Evolutionary conservation across 2,113 vertebrate species (phyloP), one percentile per base, ranked within the genome.

Genomic region (Lates calcarifer): DNA sequence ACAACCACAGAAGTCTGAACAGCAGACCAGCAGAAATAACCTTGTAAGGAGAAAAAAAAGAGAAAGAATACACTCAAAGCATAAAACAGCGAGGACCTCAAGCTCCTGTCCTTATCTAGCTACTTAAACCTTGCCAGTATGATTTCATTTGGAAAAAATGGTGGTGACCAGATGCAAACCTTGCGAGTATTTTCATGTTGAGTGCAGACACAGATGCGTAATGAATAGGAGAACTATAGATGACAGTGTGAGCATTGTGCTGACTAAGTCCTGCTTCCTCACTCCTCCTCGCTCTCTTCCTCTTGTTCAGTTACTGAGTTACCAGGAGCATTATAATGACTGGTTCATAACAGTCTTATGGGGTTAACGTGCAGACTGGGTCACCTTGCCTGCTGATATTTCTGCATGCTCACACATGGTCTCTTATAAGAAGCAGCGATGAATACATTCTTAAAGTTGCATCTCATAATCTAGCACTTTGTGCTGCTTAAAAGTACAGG

Each of bases 141-240:
- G 53, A 56, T 74, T 74, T 57, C 26, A 28, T n/a, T n/a, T n/a
- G 45, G 15, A 13, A 63, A 35, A 55, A 33, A 53, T 10, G 62
- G 29, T 12, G 47, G 66, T 45, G 49, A 71, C 58, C 45, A 49
- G 29, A 62, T 28, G 47, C 22, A 63, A 6, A 74, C 69, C 37
- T 39, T 39, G 9, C 31, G 53, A 51, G 64, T 49, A 26, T 77
- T 28, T 66, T 77, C 22, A 37, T 62, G 43, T 20, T 47, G 55
- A 62, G 24, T 24, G 18, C 73, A 69, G 28, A 67, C 67, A 75
- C 24, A 72, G 68, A 62, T 29, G 64, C 43, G 56, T 79, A 64
- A 83, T 77, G 43, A 78, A 45, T 60, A 72, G 72, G 37, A 70
- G 18, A 15, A 35, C 18, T 29, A 22, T 51, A 71, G 66, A 80